Conservation (phyloP, 2,888 invertebrate genomes). For the Drosophila nr. medialis region DNA sequence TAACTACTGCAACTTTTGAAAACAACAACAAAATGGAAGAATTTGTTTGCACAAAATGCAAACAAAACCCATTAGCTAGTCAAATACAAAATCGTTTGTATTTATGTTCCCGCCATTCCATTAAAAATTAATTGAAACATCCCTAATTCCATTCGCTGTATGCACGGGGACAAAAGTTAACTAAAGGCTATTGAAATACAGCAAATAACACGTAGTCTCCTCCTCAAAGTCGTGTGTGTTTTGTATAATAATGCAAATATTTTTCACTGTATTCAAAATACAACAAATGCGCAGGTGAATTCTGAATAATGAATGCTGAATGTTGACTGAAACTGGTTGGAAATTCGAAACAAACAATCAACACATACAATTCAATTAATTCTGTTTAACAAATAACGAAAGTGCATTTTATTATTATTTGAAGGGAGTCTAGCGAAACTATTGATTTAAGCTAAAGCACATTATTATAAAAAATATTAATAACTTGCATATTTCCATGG, state of each 20-base stretch:
- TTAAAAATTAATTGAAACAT: conserved; percentile 59
- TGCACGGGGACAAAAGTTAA: conserved; percentile 31
- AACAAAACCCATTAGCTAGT: conserved; percentile 2
- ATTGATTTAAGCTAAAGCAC: too few relatives aligned
- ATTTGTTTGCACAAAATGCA: not conserved
- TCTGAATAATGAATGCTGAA: conserved; percentile 5
- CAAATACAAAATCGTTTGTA: conserved; percentile 12
- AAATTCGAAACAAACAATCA: conserved; percentile 25
- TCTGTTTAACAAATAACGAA: conserved; percentile 33
- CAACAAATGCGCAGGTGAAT: conserved; percentile 38
- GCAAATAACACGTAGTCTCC: conserved; percentile 55
- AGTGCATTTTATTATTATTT: not conserved
- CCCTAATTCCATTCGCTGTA: conserved; percentile 34
- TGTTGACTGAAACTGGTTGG: conserved; percentile 23
- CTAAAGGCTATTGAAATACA: conserved; percentile 27
- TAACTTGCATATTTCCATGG: too few relatives aligned
- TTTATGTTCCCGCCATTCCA: conserved; percentile 5
- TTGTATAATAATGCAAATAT: conserved; percentile 55
- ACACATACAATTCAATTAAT: conserved; percentile 48
- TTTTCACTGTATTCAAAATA: conserved; percentile 51
- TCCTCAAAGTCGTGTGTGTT: not conserved
- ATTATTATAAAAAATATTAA: too few relatives aligned
- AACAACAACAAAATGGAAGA: not conserved
- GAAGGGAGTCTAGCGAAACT: too few relatives aligned
- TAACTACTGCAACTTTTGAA: conserved; percentile 11